These are phyloP conservation scores for Pemphredon lugubris DNA, from an alignment of 2,888 invertebrate species.

Conservation along the genomic window DNA sequence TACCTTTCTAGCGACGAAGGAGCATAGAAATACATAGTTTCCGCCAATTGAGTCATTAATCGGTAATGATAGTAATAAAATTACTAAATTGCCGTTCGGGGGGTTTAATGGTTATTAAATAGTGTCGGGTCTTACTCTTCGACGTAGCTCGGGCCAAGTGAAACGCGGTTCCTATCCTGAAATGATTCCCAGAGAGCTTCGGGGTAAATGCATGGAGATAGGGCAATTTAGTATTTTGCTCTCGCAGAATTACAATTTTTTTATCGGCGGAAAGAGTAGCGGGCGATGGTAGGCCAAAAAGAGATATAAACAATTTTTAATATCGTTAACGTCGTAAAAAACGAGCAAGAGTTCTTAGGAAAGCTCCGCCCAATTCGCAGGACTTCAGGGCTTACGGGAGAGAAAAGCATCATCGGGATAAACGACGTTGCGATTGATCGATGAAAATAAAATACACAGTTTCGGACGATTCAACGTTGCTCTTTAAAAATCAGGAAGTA, in stretches of 20 bases:
- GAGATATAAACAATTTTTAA: too few relatives aligned
- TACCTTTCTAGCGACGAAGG: not conserved
- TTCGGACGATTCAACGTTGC: too few relatives aligned
- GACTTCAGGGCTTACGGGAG: too few relatives aligned
- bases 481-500: too few relatives aligned
- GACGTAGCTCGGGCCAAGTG: slow-evolving; percentile 12
- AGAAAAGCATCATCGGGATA: too few relatives aligned
- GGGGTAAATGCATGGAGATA: slow-evolving; percentile 11
- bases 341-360: too few relatives aligned
- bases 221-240: slow-evolving; percentile 20
- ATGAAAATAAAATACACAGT: too few relatives aligned
- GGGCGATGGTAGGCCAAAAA: too few relatives aligned
- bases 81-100: slow-evolving; percentile 19
- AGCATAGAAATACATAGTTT: slow-evolving; percentile 35
- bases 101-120: slow-evolving; percentile 36
- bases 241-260: too few relatives aligned
- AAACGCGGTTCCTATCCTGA: slow-evolving; percentile 2
- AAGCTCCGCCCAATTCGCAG: too few relatives aligned
- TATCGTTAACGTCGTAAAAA: too few relatives aligned
- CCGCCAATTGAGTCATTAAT: slow-evolving; percentile 48
- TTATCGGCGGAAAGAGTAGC: not conserved
- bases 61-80: slow-evolving; percentile 45
- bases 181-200: not conserved
- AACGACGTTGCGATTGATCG: too few relatives aligned
- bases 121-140: slow-evolving; percentile 17